Evolutionary conservation across 2,113 vertebrate genomes (phyloP), one percentile per base, ranked within the genome.

Genomic region (Tinamus guttatus): DNA sequence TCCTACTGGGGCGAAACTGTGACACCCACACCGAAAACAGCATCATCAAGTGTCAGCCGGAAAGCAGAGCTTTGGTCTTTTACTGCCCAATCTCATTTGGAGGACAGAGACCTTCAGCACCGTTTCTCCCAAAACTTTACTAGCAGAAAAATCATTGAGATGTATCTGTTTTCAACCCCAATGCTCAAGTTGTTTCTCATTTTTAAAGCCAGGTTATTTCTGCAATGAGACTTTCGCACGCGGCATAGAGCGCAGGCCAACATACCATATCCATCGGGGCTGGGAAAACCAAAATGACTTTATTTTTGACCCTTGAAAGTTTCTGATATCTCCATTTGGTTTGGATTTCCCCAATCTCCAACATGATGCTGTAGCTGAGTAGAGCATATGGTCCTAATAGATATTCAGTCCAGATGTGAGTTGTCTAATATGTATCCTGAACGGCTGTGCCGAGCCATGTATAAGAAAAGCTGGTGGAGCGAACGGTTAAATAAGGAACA

Each of bases 371-470:
- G 87, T 91, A 96, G 94, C 94, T 76, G 82, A 95, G 95, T 82
- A 86, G 85, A 98, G 86, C 98, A 98, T 97, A 95, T 98, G 98
- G 94, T 96, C 96, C 94, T 98, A 98, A 98, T 97, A 98, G 97
- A 97, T 98, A 97, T 98, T 97, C 96, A 97, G 97, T 97, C 96
- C 98, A 98, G 98, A 98, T 98, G 98, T 98, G 96, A 84, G 93
- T 91, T 95, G 97, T 98, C 97, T 98, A 97, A 97, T 97, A 96
- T 51, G 63, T 96, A 98, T 97, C 98, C 97, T 97, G 96, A 95
- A 82, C 40, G 95, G 90, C 85, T 93, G 60, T 85, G 94, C 93
- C 4, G 96, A 97, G 92, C 94, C 95, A 94, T 94, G 43, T 70
- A 86, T 79, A 87, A 89, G 95, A 95, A 97, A 97, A 97, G 95